These are phyloP conservation scores for Agapostemon virescens DNA, from an alignment of 2,888 invertebrate genomes.

Conservation along the genomic window DNA sequence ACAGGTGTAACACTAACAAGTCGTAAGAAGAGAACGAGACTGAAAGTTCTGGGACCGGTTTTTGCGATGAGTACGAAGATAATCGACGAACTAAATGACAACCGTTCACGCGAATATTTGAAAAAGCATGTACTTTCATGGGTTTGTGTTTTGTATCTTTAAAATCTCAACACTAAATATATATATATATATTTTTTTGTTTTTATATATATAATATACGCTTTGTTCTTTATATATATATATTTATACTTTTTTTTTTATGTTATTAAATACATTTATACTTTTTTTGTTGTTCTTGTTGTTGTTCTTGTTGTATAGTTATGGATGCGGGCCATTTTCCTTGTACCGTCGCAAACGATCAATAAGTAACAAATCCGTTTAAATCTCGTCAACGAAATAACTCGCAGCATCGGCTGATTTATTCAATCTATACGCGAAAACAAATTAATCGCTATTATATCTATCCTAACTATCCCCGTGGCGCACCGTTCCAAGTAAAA, in stretches of 20 bases:
- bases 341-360: constrained; percentile 62
- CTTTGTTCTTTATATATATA: constrained; percentile 64
- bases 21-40: background rate
- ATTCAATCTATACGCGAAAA: constrained; percentile 32
- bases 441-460: constrained; percentile 47
- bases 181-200: constrained; percentile 67
- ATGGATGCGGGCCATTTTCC: constrained; percentile 51
- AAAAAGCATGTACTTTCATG: constrained; percentile 80
- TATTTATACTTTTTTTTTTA: constrained; percentile 44
- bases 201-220: constrained; percentile 62
- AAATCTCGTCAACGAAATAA: constrained; percentile 55
- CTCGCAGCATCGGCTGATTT: constrained; percentile 43
- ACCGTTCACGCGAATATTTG: constrained; percentile 67
- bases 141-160: constrained; percentile 78
- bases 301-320: constrained; percentile 55
- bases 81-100: constrained; percentile 61
- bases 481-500: constrained; percentile 46
- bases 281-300: constrained; percentile 44
- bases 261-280: constrained; percentile 64
- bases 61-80: constrained; percentile 37
- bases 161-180: constrained; percentile 76
- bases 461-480: constrained; percentile 9
- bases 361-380: constrained; percentile 60
- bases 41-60: constrained; percentile 13
- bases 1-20: constrained; percentile 21